Evolutionary conservation across 1,140 invertebrate genomes (phyloP).

Genomic region (Drosophila repleta): DNA sequence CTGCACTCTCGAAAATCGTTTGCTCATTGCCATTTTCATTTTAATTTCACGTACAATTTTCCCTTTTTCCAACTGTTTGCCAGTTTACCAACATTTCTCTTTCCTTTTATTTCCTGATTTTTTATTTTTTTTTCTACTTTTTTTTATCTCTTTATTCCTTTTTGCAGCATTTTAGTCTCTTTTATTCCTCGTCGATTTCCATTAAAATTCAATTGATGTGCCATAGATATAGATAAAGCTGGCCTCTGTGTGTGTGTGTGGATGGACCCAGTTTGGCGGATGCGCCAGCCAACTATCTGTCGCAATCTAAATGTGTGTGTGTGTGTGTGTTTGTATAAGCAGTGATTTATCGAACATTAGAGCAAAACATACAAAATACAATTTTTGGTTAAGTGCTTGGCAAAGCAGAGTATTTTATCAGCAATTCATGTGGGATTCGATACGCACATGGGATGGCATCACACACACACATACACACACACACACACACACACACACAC

Average conservation of each 20-base stretch:
- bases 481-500: background rate
- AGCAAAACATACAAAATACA: constrained; percentile 78
- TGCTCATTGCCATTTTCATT: constrained; percentile 74
- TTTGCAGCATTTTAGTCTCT: constrained; percentile 78
- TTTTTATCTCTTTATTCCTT: constrained; percentile 40
- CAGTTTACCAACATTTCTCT: constrained; percentile 20
- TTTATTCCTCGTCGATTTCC: constrained; percentile 82
- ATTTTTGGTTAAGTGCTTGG: constrained; percentile 77
- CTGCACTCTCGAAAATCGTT: constrained; percentile 66
- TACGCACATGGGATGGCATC: constrained; percentile 3
- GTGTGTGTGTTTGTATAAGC: constrained; percentile 28
- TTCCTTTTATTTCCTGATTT: constrained; percentile 10
- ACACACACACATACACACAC: constrained; percentile 6
- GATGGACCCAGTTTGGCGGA: constrained; percentile 39
- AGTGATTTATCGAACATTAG: constrained; percentile 78
- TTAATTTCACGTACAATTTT: constrained; percentile 75
- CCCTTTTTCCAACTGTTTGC: constrained; percentile 62
- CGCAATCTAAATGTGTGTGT: constrained; percentile 28
- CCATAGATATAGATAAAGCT: constrained; percentile 44
- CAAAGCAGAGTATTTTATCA: constrained; percentile 67
- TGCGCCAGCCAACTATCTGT: constrained; percentile 66
- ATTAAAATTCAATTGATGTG: constrained; percentile 82
- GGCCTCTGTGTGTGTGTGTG: too few species aligned
- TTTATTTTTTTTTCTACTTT: constrained; percentile 15
- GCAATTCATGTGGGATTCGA: constrained; percentile 74